Evolutionary conservation across 2,888 invertebrate genomes (phyloP).

Genomic region (Ophonus ardosiacus): DNA sequence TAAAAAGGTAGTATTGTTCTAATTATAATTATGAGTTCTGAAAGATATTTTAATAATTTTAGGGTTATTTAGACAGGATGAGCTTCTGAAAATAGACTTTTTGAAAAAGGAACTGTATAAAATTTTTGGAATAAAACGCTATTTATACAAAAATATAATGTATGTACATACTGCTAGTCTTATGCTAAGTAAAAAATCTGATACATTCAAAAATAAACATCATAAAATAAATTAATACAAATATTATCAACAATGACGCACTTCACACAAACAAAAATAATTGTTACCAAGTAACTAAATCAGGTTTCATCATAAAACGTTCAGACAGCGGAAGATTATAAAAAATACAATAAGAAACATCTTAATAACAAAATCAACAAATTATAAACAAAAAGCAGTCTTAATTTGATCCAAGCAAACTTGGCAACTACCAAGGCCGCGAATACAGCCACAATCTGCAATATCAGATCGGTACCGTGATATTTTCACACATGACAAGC

Average conservation of each 20-base stretch:
- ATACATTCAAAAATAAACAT: conserved; percentile 1
- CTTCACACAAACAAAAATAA: not conserved
- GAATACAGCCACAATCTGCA: not conserved
- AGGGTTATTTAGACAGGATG: no score
- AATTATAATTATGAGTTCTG: no score
- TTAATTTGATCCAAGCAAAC: conserved; percentile 29
- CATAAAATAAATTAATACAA: not conserved
- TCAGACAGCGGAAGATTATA: conserved; percentile 35
- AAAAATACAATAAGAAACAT: conserved; percentile 15
- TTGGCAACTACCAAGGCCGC: conserved; percentile 32
- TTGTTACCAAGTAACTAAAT: conserved; percentile 1
- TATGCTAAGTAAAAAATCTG: not conserved
- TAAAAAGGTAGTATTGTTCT: no score
- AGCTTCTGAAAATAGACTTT: no score
- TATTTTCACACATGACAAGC: conserved; percentile 5
- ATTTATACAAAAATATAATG: no score
- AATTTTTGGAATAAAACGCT: no score
- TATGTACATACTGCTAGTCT: not conserved
- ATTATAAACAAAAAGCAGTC: not conserved
- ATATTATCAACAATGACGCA: conserved; percentile 6
- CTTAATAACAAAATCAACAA: conserved; percentile 24
- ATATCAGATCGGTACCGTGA: conserved; percentile 24
- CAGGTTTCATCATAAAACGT: conserved; percentile 22
- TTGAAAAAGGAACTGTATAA: no score
- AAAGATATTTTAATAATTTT: no score